Base-by-base conservation (phyloP, 2,888 invertebrate species). In the Chalcosyrphus nemorum region DNA sequence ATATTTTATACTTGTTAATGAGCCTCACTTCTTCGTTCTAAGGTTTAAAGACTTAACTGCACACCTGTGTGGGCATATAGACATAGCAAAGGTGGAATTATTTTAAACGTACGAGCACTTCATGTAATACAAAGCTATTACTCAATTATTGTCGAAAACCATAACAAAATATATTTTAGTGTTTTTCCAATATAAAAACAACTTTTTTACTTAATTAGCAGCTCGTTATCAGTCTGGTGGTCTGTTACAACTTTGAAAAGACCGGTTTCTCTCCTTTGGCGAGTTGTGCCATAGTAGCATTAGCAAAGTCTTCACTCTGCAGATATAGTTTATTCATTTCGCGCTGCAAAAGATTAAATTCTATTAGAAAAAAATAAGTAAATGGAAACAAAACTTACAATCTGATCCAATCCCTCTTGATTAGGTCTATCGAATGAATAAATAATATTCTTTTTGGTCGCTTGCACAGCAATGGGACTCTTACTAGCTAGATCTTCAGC, bases 381-480 rank as follows among this genome's bases (percentile, higher is more conserved):
- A 80, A 35, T 35, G 7, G 9, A 4, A 6, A 13, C 2, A 61
- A 43, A 6, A 93, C 95, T 94, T 92, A 98, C 98, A 91, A 98
- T 95, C 88, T 97, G 97, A 87, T 97, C 94, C n/a, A 99, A 92
- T 9, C 98, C 97, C 71, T 98, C 96, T 86, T 95, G 94, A 13
- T 96, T 96, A 0, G 96, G 93, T 88, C 98, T 97, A 90, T 98
- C 97, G 88, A 97, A 93, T 0, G 98, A 96, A 91, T 96, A 98
- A 7, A 97, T 93, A 21, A 99, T 89, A 88, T 94, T 95, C 68
- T 94, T 92, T 90, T 99, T 99, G 0, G 97, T 96, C 2, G 95
- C 95, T 90, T 99, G 99, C 0, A 99, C 95, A 0, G 99, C 99
- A 3, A 99, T 95, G 0, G 99, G 99, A 92, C 98, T 98, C 91